Conservation (phyloP, 2,888 invertebrate species). For the Conistra vaccinii region DNA sequence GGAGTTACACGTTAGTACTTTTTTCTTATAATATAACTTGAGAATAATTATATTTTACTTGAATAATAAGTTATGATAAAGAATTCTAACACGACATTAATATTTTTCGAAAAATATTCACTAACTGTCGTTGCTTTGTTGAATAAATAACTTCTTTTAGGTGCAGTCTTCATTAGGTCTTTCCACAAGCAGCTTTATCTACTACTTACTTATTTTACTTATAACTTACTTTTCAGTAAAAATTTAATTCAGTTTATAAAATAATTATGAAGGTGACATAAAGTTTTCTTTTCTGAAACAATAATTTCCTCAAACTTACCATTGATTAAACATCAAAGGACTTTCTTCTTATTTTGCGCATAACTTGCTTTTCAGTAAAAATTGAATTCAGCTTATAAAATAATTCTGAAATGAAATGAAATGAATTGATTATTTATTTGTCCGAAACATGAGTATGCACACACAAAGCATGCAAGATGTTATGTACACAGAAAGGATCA, state of each 20-base stretch:
- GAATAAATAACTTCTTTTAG: not conserved
- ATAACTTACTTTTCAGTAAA: not conserved
- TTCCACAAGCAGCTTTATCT: too few species aligned
- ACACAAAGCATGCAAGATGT: too few species aligned
- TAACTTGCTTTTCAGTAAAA: too few species aligned
- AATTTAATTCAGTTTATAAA: not conserved
- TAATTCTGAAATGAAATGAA: too few species aligned
- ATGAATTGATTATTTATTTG: too few species aligned
- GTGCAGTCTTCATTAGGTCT: not conserved
- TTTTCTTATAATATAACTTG: conserved; percentile 12
- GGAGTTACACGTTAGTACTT: not conserved
- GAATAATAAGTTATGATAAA: not conserved
- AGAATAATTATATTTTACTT: not conserved
- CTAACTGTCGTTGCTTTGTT: not conserved
- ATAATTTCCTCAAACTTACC: too few species aligned
- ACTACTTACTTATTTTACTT: not conserved
- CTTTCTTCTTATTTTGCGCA: too few species aligned
- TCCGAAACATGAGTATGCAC: too few species aligned
- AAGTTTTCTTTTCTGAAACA: not conserved
- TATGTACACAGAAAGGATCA: too few species aligned
- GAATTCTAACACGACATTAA: not conserved
- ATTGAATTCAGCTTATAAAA: too few species aligned
- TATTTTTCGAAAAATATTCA: not conserved
- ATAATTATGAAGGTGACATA: not conserved
- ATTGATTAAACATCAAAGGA: too few species aligned